Base-by-base conservation (phyloP, 23 tunicate genomes). In the Trididemnum nubilum region DNA sequence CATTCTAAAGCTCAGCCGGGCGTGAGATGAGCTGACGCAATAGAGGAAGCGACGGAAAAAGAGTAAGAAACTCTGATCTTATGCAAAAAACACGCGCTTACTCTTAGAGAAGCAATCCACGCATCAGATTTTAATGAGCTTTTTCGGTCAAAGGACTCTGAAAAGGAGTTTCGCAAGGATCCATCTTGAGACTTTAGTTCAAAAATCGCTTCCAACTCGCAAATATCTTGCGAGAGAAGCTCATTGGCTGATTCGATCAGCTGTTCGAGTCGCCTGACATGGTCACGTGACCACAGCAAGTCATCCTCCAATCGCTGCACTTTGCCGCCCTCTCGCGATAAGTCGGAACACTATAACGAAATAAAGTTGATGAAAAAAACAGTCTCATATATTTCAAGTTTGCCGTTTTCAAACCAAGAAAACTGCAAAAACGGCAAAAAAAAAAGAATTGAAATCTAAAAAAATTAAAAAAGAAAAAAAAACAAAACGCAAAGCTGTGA, bases 271-370 rank as follows among this genome's bases (percentile, higher is more conserved):
- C 81, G 71, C 49, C 88, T 67, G 15, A 60, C 65, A 0, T 73
- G 71, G 32, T 87, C 92, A 29, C 85, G 88, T 51, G 91, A 64
- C 82, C 86, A 65, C 22, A 86, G 49, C 40, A 86, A 72, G n/a
- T 87, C 91, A n/a, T 86, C 97, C 57, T 92, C 97, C 29, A 83
- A 35, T 52, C 61, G 74, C 64, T 76, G 84, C 26, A 72, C 77
- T 60, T 79, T 44, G 35, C 58, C 65, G 7, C 74, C 49, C 29
- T 57, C 74, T 34, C 77, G 72, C 28, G 86, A 37, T 26, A 76
- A 76, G 30, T 91, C 97, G 37, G 58, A 81, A 39, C 80, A 87
- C 97, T 91, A 54, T 21, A 71, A 65, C n/a, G n/a, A n/a, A n/a
- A 22, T 5, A 75, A 38, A 75, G 19, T 19, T 72, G 51, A 33